Evolutionary conservation across 2,888 invertebrate species (phyloP), one percentile per base, ranked within the genome.

Genomic region (Drosophila limbata): DNA sequence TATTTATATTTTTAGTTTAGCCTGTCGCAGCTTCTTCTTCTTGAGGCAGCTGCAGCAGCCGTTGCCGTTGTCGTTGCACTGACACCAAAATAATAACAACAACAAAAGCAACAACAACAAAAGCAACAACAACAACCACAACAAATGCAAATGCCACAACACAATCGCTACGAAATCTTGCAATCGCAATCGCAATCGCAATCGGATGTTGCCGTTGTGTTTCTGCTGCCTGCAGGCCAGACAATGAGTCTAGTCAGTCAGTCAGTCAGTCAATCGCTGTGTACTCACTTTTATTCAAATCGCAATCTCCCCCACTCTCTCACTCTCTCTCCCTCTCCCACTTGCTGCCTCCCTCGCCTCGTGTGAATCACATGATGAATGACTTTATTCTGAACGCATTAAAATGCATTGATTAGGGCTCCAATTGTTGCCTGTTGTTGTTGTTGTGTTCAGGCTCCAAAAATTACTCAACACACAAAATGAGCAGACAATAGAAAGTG

Each of bases 191-290:
- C 42, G 50, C 61, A 37, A 48, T 50, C 50, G 19, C 48, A 77
- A 69, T 73, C 65, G 69, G 60, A 62, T 70, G 63, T 70, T 66
- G 65, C 10, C 19, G 48, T 63, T 47, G 44, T 37, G 17, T 17
- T 31, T 25, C 21, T 25, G 25, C 28, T 8, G 28, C 8, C 8
- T 28, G 55, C 31, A 42, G 73, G 70, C 79, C 85, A 84, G 84
- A 84, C 84, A 84, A 84, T 80, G 66, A 71, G 84, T 88, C 88
- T 84, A 79, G 73, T 79, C 85, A 77, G 69, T 79, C 79, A 73
- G 67, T 63, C 76, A 72, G 50, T 55, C 68, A 61, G 21, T 59
- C 73, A 57, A 44, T 57, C 56, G 42, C 4, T 42, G 31, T 3
- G 25, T 8, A 52, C 47, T 57, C 60, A 33, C 52, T 19, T 39